These are phyloP conservation scores for Thryonomys swinderianus DNA, from an alignment of 2,113 vertebrate species.

Conservation along the genomic window DNA sequence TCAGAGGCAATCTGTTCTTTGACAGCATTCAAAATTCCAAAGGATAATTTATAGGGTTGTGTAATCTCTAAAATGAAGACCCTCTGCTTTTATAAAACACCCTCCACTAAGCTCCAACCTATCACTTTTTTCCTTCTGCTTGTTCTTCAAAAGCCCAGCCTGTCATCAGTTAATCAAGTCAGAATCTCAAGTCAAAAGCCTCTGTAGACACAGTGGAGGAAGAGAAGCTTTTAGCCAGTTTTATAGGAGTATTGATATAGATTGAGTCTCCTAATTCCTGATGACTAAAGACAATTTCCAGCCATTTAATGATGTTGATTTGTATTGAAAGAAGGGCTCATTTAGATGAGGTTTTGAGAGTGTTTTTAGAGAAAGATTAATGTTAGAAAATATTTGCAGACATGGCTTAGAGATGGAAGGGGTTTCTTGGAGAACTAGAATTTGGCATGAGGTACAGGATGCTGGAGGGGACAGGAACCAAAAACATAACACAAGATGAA, in stretches of 20 bases:
- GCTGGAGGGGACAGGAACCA: background rate
- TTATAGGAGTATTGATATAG: background rate
- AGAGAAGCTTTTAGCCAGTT: background rate
- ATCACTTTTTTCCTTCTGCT: background rate
- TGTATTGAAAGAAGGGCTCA: background rate
- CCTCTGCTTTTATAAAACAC: background rate
- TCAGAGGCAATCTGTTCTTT: background rate
- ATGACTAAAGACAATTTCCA: background rate
- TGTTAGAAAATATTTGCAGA: background rate
- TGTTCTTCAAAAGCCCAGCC: background rate
- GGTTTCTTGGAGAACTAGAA: background rate
- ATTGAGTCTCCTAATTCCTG: background rate
- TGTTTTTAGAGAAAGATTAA: background rate
- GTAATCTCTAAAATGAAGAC: slow-evolving; percentile 5
- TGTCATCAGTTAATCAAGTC: slow-evolving; percentile 33
- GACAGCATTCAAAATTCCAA: background rate
- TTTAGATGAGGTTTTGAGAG: background rate
- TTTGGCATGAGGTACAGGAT: background rate
- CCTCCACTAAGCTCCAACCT: background rate
- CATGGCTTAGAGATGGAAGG: fast-evolving
- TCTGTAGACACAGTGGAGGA: background rate
- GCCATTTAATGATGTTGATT: background rate
- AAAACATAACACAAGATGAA: background rate
- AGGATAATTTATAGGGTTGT: background rate
- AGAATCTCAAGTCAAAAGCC: slow-evolving; percentile 3